Percentiles rank a stretch among this genome's conserved stretches.
These are phyloP conservation scores for Paratrypauchen microcephalus DNA, from an alignment of 2,797 vertebrate genomes.

Conservation along the genomic window DNA sequence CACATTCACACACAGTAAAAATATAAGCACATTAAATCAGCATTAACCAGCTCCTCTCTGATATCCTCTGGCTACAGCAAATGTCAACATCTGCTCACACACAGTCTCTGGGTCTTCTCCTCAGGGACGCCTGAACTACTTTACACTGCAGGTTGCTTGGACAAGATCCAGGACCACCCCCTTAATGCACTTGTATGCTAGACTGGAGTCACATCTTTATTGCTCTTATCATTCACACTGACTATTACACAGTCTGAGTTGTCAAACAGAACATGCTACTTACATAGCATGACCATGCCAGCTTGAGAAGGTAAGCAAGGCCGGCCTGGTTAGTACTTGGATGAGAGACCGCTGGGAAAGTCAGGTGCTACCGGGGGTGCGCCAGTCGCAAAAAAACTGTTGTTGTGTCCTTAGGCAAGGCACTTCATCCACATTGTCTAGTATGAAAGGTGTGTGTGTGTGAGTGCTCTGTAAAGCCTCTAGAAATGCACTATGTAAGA, in stretches of 20 bases:
- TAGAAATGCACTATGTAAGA: too few species aligned
- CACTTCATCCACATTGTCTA: too few species aligned
- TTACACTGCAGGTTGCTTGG: constrained; percentile 38
- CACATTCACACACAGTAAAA: constrained; percentile 5
- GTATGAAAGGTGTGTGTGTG: too few species aligned
- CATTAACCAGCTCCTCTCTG: constrained; percentile 8
- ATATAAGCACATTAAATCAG: constrained; percentile 14
- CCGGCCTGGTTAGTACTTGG: too few species aligned
- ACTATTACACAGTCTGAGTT: constrained; percentile 14
- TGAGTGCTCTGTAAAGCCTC: too few species aligned
- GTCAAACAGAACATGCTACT: constrained; percentile 6
- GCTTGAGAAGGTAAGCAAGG: too few species aligned
- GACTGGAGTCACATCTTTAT: constrained; percentile 14
- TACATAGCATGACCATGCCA: background rate
- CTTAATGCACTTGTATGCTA: constrained; percentile 7
- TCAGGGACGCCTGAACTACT: constrained; percentile 30
- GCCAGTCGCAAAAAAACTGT: too few species aligned
- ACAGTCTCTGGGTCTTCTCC: constrained; percentile 29
- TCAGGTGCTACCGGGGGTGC: too few species aligned
- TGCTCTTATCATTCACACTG: constrained; percentile 11
- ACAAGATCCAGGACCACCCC: constrained; percentile 19
- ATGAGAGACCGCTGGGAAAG: too few species aligned
- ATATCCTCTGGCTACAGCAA: constrained; percentile 15
- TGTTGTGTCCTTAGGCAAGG: too few species aligned
- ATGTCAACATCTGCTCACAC: constrained; percentile 38